Evolutionary conservation across 1,140 invertebrate genomes (phyloP).

Genomic region (Ridgeia piscesae): DNA sequence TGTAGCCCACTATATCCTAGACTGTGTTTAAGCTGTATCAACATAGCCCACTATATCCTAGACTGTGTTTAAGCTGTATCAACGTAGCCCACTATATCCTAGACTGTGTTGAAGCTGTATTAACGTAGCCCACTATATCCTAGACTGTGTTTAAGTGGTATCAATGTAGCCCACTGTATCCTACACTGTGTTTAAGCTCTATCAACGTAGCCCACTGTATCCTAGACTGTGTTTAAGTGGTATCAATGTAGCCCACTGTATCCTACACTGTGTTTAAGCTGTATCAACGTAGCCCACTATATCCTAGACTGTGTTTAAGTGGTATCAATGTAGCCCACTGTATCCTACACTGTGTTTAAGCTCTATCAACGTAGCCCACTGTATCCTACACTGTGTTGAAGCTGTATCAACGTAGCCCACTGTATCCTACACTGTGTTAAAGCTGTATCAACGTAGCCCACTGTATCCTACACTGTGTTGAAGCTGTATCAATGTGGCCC

Average conservation of each 20-base stretch:
- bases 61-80: too few species aligned
- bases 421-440: neutral
- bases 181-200: neutral
- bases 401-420: too few species aligned
- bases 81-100: too few species aligned
- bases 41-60: neutral
- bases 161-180: too few species aligned
- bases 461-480: neutral
- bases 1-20: neutral
- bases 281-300: neutral
- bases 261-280: neutral
- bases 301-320: too few species aligned
- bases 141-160: too few species aligned
- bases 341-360: neutral
- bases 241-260: too few species aligned
- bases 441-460: too few species aligned
- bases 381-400: neutral
- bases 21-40: neutral
- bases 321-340: too few species aligned
- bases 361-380: neutral
- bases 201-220: neutral
- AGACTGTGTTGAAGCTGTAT: neutral
- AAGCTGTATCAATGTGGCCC: too few species aligned
- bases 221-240: too few species aligned
- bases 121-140: neutral